Conservation (phyloP, 2,888 invertebrate species). For the Allacma fusca region DNA sequence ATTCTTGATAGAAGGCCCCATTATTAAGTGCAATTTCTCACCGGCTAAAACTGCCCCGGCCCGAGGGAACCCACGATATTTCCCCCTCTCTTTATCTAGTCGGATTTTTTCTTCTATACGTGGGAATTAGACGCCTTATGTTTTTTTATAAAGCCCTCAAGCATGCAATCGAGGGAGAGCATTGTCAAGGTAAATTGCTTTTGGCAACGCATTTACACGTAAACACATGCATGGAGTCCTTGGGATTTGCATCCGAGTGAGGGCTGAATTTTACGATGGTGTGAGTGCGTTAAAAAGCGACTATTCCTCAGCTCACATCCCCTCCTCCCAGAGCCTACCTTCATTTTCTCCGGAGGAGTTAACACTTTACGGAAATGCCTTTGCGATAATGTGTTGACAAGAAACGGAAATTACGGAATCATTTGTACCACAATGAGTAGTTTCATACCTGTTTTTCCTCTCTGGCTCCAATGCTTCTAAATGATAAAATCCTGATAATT, state of each 20-base stretch:
- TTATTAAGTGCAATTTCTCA: too few species aligned
- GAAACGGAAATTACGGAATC: conserved; percentile 23
- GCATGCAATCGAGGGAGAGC: not conserved
- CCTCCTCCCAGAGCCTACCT: not conserved
- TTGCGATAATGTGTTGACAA: not conserved
- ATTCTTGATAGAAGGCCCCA: too few species aligned
- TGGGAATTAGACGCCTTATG: not conserved
- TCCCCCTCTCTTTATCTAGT: too few species aligned
- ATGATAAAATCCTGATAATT: too few species aligned
- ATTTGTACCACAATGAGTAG: conserved; percentile 19
- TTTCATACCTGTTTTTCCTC: not conserved
- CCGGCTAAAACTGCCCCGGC: too few species aligned
- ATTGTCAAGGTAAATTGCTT: conserved; percentile 12
- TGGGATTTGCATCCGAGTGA: not conserved
- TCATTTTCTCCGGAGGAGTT: not conserved
- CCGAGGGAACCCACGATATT: too few species aligned
- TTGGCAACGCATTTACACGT: conserved; percentile 1
- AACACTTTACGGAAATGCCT: conserved; percentile 1
- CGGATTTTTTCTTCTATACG: too few species aligned
- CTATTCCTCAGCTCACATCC: not conserved
- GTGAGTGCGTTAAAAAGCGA: not conserved
- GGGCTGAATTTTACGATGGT: too few species aligned
- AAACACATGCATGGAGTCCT: not conserved
- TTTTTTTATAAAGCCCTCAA: not conserved
- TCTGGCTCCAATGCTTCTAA: too few species aligned